These are phyloP conservation scores for Pseudorasbora parva DNA, from an alignment of 2,113 vertebrate genomes.

Conservation along the genomic window DNA sequence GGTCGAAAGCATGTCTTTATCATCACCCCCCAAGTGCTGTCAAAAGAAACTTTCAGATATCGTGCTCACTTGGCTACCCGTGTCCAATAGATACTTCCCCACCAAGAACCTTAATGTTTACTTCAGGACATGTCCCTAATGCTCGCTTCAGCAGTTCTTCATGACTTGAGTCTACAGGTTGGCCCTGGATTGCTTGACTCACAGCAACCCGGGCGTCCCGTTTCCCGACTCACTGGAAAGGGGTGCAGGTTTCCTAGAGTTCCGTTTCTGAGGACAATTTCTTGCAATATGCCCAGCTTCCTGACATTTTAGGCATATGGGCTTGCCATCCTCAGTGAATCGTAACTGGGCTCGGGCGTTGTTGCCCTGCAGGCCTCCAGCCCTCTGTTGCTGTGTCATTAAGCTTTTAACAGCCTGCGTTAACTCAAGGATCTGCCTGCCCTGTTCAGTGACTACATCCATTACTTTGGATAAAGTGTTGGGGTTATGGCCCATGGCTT, in stretches of 20 bases:
- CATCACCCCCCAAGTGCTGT: background rate
- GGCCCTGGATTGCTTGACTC: background rate
- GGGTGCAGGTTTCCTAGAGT: background rate
- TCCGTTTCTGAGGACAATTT: background rate
- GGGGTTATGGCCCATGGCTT: no score
- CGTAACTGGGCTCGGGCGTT: background rate
- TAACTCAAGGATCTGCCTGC: background rate
- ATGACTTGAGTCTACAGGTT: background rate
- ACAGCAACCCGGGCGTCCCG: background rate
- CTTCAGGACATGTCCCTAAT: background rate
- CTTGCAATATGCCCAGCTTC: background rate
- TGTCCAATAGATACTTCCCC: background rate
- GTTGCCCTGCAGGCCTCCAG: background rate
- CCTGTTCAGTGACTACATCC: slow-evolving; percentile 7
- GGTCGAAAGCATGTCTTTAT: background rate
- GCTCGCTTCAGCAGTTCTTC: background rate
- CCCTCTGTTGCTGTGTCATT: background rate
- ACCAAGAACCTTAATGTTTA: background rate
- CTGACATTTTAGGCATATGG: background rate
- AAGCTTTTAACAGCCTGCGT: background rate
- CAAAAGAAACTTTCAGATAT: background rate
- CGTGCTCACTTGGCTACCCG: background rate
- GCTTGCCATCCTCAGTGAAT: background rate
- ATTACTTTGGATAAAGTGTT: background rate
- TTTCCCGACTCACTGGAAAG: background rate